A percentile compares a stretch with the other conserved stretches of the same genome.
phyloP scores from a whole-genome alignment of 2,888 invertebrate genomes.

The Diploptera punctata region DNA sequence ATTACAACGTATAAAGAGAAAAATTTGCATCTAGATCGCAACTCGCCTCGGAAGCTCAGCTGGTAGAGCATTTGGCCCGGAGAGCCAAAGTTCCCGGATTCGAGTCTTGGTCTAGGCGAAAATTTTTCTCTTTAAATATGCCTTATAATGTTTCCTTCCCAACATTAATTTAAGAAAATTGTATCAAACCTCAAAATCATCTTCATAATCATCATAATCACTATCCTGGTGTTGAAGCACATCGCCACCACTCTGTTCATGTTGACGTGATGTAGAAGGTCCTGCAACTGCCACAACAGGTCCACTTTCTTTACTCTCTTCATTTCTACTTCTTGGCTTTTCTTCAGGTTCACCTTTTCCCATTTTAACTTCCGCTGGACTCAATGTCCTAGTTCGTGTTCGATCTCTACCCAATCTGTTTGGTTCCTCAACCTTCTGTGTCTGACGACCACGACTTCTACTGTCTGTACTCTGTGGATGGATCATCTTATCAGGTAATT shows the following conservation, averaged over 20 bases:
- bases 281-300: not conserved
- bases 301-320: not conserved
- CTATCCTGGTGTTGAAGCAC: conserved; percentile 35
- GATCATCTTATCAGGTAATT: not conserved
- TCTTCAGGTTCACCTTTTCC: conserved; percentile 6
- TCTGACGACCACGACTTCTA: not conserved
- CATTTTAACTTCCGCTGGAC: conserved; percentile 51
- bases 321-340: not conserved
- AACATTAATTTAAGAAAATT: too few species aligned
- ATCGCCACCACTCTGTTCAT: not conserved
- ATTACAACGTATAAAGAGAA: too few species aligned
- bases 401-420: conserved; percentile 39
- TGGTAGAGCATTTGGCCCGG: too few species aligned
- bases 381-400: conserved; percentile 51
- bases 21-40: too few species aligned
- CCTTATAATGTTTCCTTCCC: too few species aligned
- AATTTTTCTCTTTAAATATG: too few species aligned
- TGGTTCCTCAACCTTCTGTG: conserved; percentile 4
- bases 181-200: conserved; percentile 58
- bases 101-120: too few species aligned
- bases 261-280: not conserved
- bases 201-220: conserved; percentile 54
- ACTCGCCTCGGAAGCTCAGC: too few species aligned
- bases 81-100: too few species aligned
- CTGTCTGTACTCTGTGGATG: not conserved